These are phyloP conservation scores for Albula goreensis DNA, from an alignment of 2,113 vertebrate genomes.

Conservation along the genomic window DNA sequence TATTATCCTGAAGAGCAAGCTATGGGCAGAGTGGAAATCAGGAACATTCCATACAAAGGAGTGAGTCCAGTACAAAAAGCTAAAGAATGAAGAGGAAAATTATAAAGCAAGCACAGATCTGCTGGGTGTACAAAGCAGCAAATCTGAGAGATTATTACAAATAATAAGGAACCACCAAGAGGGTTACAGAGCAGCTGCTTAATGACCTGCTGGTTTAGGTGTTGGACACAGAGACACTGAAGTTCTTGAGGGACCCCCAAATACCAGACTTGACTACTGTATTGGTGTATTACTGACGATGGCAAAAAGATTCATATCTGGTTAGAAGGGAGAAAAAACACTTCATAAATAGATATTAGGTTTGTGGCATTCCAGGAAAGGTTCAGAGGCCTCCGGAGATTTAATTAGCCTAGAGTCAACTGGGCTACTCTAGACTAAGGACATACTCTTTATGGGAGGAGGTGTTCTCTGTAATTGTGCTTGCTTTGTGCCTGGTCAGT, in stretches of 20 bases:
- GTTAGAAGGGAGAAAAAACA: background rate
- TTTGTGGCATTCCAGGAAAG: background rate
- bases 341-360: background rate
- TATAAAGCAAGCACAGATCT: background rate
- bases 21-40: background rate
- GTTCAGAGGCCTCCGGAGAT: background rate
- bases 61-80: background rate
- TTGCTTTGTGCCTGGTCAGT: background rate
- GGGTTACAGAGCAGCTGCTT: conserved; percentile 1
- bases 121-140: background rate
- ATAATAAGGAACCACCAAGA: conserved; percentile 8
- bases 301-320: conserved; percentile 5
- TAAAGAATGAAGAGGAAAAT: too few relatives aligned
- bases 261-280: conserved; percentile 7
- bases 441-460: background rate
- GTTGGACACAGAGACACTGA: background rate
- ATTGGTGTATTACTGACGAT: background rate
- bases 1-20: background rate
- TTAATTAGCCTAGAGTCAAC: background rate
- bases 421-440: background rate
- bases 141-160: conserved; percentile 4
- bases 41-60: background rate
- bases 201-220: conserved; percentile 8
- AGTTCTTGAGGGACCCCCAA: background rate
- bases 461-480: background rate